Evolutionary conservation across 2,113 vertebrate genomes (phyloP).

Genomic region (Nothoprocta pentlandii): DNA sequence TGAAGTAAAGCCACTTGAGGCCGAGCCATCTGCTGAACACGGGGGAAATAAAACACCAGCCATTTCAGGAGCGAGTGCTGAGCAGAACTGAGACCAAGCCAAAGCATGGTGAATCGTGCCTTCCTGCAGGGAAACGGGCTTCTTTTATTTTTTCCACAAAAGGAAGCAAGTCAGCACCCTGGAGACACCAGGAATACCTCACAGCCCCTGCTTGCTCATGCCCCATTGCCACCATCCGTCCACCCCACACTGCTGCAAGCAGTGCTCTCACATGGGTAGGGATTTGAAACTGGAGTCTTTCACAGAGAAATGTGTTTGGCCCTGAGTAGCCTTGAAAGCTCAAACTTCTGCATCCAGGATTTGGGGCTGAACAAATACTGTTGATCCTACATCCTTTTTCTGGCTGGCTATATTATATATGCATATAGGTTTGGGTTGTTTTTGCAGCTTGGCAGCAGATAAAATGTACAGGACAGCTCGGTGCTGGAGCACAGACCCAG

Average conservation of each 20-base stretch:
- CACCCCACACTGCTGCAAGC: neutral
- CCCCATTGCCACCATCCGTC: neutral
- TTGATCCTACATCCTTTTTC: conserved; percentile 23
- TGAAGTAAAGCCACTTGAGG: too few species aligned
- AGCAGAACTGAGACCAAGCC: too few species aligned
- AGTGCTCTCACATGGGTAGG: rapidly evolving
- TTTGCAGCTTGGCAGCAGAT: neutral
- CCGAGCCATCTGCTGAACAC: too few species aligned
- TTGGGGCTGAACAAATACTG: neutral
- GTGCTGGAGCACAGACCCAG: neutral
- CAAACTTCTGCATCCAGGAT: neutral
- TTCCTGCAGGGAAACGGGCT: neutral
- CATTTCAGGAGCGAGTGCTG: too few species aligned
- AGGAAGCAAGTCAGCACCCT: neutral
- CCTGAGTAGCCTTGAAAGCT: neutral
- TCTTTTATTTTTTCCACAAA: neutral
- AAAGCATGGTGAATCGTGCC: too few species aligned
- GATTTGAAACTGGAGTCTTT: neutral
- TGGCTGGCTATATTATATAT: neutral
- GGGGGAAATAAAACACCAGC: too few species aligned
- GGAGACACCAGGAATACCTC: neutral
- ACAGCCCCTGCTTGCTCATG: neutral
- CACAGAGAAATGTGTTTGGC: neutral
- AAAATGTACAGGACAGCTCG: neutral
- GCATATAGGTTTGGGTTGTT: neutral